Conservation (phyloP, 1,140 invertebrate species). For the Agrilus planipennis region DNA sequence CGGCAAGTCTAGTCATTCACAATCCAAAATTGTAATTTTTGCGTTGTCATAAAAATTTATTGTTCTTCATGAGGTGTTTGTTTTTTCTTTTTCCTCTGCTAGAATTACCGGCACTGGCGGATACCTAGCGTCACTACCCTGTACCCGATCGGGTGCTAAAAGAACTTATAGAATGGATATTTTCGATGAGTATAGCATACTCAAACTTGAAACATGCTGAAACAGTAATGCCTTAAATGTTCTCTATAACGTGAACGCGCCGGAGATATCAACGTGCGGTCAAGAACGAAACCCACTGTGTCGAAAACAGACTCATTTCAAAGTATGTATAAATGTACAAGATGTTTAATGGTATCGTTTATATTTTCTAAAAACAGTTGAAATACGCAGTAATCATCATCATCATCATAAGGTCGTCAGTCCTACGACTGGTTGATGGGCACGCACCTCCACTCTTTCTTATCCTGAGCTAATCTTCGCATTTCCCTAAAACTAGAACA, state of each 20-base stretch:
- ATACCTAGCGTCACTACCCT: not conserved
- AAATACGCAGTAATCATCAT: not conserved
- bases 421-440: not conserved
- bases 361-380: not conserved
- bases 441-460: not conserved
- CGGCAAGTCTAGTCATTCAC: no score
- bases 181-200: no score
- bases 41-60: no score
- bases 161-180: no score
- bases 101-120: no score
- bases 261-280: slow-evolving; percentile 12
- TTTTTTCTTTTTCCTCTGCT: no score
- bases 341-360: not conserved
- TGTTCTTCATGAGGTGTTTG: no score
- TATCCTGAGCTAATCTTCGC: no score
- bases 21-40: no score
- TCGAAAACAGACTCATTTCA: no score
- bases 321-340: not conserved
- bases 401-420: not conserved
- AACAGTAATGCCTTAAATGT: slow-evolving; percentile 5
- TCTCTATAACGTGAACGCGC: not conserved
- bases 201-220: slow-evolving; percentile 6
- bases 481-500: no score
- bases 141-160: slow-evolving; percentile 10
- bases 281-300: slow-evolving; percentile 10